These are phyloP conservation scores for Chaenogobius annularis DNA, from an alignment of 2,113 vertebrate genomes.

Conservation along the genomic window DNA sequence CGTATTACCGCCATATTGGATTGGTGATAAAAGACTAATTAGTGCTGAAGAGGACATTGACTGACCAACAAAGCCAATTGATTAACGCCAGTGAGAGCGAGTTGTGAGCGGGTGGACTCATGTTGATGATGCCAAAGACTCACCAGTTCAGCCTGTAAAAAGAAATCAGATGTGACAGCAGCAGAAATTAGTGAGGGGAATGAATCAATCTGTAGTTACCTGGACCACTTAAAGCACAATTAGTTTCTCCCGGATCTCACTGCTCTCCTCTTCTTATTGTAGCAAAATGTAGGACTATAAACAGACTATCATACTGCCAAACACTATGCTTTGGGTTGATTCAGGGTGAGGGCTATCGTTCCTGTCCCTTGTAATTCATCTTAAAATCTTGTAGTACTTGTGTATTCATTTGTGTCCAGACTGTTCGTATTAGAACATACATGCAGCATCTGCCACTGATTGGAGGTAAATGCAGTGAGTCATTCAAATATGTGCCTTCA, in stretches of 20 bases:
- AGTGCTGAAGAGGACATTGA: slow-evolving; percentile 62
- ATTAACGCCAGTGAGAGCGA: slow-evolving; percentile 48
- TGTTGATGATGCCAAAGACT: background rate
- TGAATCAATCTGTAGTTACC: slow-evolving; percentile 11
- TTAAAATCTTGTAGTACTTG: too few species aligned
- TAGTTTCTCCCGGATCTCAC: background rate
- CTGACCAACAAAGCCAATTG: slow-evolving; percentile 53
- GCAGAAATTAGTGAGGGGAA: background rate
- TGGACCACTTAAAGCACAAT: slow-evolving; percentile 3
- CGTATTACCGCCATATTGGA: slow-evolving; percentile 41
- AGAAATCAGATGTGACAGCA: slow-evolving; percentile 6
- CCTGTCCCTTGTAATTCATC: too few species aligned
- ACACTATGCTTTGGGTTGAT: too few species aligned
- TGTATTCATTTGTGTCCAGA: too few species aligned
- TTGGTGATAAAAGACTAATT: slow-evolving; percentile 62
- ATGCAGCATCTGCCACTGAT: too few species aligned
- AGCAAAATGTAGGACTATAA: background rate
- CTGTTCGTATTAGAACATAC: too few species aligned
- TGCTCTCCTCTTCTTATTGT: background rate
- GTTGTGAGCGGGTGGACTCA: slow-evolving; percentile 16
- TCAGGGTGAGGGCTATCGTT: too few species aligned
- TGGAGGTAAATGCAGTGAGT: too few species aligned
- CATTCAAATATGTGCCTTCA: too few species aligned
- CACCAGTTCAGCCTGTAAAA: background rate
- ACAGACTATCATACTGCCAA: too few species aligned